Conservation (phyloP, 2,113 vertebrate species). For the Hippocampus guttulatus region DNA sequence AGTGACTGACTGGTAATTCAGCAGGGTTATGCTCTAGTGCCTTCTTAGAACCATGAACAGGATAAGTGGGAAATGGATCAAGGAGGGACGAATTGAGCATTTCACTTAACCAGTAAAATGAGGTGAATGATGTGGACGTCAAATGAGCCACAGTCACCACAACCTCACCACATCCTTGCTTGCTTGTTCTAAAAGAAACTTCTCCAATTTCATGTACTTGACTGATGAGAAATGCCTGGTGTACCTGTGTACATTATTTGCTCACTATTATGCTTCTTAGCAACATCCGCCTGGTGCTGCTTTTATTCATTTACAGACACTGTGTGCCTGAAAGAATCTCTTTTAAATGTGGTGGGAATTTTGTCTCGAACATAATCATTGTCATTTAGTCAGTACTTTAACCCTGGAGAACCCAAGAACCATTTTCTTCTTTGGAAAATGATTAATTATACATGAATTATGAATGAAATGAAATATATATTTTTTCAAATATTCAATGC, state of each 20-base stretch:
- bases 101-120: background rate
- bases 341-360: conserved; percentile 1
- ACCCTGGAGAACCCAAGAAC: too few relatives aligned
- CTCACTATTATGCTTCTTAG: conserved; percentile 12
- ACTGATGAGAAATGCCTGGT: conserved; percentile 7
- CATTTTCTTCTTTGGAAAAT: too few relatives aligned
- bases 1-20: too few relatives aligned
- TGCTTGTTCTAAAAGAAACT: background rate
- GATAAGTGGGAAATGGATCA: background rate
- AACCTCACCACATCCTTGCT: conserved; percentile 41
- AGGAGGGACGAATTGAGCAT: background rate
- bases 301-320: conserved; percentile 14
- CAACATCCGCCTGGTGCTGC: conserved; percentile 28
- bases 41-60: too few relatives aligned
- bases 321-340: conserved; percentile 1
- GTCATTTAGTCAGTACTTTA: conserved; percentile 11
- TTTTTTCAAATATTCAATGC: too few relatives aligned
- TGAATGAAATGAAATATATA: too few relatives aligned
- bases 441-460: too few relatives aligned
- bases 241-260: background rate
- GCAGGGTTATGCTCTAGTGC: too few relatives aligned
- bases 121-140: conserved; percentile 15
- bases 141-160: conserved; percentile 25
- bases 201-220: too few relatives aligned
- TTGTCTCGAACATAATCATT: conserved; percentile 18